Conservation (phyloP, 2,113 vertebrate genomes). For the Mastomys natalensis region DNA sequence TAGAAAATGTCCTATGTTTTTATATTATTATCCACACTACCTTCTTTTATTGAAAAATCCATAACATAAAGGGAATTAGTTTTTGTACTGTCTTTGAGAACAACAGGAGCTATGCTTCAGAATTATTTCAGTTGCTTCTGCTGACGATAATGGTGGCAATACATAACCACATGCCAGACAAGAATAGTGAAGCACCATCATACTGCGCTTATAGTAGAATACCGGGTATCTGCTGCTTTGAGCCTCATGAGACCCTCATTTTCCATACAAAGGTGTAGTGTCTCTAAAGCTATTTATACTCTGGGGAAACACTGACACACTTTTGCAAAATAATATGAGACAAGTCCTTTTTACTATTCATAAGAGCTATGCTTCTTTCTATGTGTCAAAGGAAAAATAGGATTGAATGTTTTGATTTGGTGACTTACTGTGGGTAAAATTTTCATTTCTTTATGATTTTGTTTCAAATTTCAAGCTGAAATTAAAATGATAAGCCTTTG, state of each 20-base stretch:
- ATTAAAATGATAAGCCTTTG: background rate
- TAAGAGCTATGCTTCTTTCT: background rate
- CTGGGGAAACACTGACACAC: background rate
- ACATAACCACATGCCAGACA: constrained; percentile 27
- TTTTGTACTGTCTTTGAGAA: constrained; percentile 50
- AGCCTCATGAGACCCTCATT: background rate
- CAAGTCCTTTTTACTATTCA: background rate
- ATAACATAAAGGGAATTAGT: constrained; percentile 56
- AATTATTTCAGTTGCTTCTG: constrained; percentile 66
- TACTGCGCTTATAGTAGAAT: background rate
- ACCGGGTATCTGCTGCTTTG: background rate
- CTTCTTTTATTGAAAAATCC: constrained; percentile 64
- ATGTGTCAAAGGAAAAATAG: background rate
- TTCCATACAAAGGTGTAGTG: background rate
- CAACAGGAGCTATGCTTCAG: background rate
- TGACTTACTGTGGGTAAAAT: background rate
- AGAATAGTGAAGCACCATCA: constrained; percentile 34
- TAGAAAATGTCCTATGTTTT: constrained; percentile 40
- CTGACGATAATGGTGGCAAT: background rate
- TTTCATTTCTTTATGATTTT: constrained; percentile 19
- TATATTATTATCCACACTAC: constrained; percentile 35
- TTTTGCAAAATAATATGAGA: background rate
- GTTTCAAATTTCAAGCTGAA: background rate
- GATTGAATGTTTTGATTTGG: background rate
- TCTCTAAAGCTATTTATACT: background rate